phyloP scores from a whole-genome alignment of 2,113 vertebrate species.

The Vidua macroura region DNA sequence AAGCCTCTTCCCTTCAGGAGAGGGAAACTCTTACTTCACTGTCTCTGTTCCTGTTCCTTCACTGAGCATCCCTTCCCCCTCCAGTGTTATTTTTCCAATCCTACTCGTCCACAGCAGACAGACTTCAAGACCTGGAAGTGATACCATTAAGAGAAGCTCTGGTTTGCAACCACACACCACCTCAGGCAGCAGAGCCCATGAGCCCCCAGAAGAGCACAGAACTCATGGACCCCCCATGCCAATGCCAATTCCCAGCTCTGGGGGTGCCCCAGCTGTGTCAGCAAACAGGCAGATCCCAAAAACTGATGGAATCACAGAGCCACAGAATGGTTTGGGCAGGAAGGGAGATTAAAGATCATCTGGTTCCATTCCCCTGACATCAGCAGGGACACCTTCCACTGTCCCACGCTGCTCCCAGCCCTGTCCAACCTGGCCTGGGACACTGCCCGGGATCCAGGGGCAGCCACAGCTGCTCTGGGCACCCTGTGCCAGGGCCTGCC shows the following conservation, averaged over 20 bases:
- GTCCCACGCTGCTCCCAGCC: background rate
- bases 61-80: background rate
- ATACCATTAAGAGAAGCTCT: background rate
- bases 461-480: background rate
- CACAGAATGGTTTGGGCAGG: background rate
- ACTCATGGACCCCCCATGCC: fast-evolving
- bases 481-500: background rate
- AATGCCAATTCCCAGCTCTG: background rate
- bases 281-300: background rate
- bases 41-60: background rate
- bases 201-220: background rate
- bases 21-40: background rate
- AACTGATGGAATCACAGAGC: background rate
- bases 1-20: background rate
- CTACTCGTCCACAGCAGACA: background rate
- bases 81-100: background rate
- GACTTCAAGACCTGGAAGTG: background rate
- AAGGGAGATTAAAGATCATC: background rate
- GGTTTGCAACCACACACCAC: background rate
- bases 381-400: background rate
- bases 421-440: fast-evolving
- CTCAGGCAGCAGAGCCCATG: background rate
- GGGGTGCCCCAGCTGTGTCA: background rate
- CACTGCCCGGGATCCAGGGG: background rate
- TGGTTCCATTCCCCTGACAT: background rate